phyloP scores from a whole-genome alignment of 2,888 invertebrate genomes.

The Meteorus colon region DNA sequence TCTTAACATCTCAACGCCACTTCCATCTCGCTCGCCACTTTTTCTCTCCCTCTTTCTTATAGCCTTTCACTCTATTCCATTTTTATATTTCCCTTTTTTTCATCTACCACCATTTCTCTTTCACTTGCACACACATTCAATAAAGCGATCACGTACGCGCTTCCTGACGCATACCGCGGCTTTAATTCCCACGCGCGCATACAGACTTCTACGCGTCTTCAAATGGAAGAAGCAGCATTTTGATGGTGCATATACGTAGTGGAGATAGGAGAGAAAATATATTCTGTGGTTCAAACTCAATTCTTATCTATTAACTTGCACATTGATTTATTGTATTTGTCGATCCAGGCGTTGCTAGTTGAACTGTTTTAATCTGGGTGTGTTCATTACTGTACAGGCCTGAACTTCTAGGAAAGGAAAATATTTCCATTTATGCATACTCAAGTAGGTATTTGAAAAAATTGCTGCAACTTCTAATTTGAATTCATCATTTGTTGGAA shows the following conservation, averaged over 20 bases:
- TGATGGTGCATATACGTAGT: background rate
- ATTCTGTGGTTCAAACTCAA: background rate
- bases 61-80: conserved; percentile 31
- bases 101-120: conserved; percentile 17
- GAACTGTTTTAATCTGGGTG: background rate
- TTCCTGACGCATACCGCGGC: conserved; percentile 59
- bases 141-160: conserved; percentile 62
- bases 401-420: background rate
- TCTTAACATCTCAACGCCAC: conserved; percentile 20
- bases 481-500: too few relatives aligned
- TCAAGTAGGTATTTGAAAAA: too few relatives aligned
- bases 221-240: background rate
- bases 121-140: conserved; percentile 55
- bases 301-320: background rate
- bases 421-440: background rate
- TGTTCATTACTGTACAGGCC: background rate
- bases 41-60: conserved; percentile 21
- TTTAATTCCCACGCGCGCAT: conserved; percentile 57
- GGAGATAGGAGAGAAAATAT: background rate
- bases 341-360: conserved; percentile 17
- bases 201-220: background rate
- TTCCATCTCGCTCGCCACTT: conserved; percentile 13
- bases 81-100: conserved; percentile 28
- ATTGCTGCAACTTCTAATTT: too few relatives aligned
- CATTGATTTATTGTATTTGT: conserved; percentile 15